phyloP scores from a whole-genome alignment of 2,888 invertebrate genomes.

The Balanococcus diminutus region DNA sequence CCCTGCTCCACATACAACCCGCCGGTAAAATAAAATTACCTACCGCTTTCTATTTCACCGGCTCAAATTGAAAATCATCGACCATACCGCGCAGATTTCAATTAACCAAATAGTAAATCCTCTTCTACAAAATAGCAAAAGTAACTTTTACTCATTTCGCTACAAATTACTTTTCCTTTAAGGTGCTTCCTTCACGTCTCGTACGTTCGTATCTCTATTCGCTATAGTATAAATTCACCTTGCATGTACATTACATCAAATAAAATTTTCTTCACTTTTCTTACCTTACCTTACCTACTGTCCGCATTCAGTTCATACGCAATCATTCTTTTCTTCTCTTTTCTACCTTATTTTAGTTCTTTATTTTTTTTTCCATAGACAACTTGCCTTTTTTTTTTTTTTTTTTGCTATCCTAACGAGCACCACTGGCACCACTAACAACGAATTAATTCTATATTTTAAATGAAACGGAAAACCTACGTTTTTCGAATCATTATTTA shows the following conservation, averaged over 20 bases:
- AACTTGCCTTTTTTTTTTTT: not conserved
- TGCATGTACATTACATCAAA: not conserved
- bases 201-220: not conserved
- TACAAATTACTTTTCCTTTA: not conserved
- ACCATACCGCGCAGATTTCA: not conserved
- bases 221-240: not conserved
- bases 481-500: too few species aligned
- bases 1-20: too few species aligned
- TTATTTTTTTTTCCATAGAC: too few species aligned
- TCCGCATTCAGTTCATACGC: not conserved
- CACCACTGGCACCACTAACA: too few species aligned
- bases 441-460: not conserved
- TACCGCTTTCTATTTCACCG: not conserved
- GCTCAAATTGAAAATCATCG: not conserved
- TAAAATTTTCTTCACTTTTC: not conserved
- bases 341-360: not conserved
- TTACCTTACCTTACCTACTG: not conserved
- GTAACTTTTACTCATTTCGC: not conserved
- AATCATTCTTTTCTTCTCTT: not conserved
- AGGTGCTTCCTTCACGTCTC: not conserved
- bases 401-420: not conserved
- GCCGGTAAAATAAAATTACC: not conserved
- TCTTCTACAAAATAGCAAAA: not conserved
- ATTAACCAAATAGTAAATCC: not conserved
- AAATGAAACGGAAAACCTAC: not conserved